Conservation (phyloP, 2,797 vertebrate genomes). For the Pogonophryne albipinna region DNA sequence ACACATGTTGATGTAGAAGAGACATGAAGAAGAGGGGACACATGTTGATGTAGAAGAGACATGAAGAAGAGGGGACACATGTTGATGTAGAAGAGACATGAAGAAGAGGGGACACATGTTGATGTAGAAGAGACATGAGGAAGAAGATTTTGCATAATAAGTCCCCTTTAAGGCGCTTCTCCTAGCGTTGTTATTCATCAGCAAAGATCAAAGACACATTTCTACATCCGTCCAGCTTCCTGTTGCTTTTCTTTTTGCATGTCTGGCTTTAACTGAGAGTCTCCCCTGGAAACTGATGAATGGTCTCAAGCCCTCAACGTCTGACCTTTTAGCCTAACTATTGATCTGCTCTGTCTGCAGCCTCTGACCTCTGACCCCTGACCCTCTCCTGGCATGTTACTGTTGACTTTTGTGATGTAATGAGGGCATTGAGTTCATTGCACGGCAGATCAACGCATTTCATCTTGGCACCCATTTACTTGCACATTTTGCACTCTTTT, state of each 20-base stretch:
- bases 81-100: too few species aligned
- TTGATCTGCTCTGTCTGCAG: constrained; percentile 81
- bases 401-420: constrained; percentile 75
- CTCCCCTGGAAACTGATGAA: constrained; percentile 74
- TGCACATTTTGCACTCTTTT: too few species aligned
- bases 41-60: too few species aligned
- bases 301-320: constrained; percentile 59
- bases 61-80: too few species aligned
- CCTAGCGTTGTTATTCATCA: constrained; percentile 14
- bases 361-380: constrained; percentile 73
- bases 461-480: neutral
- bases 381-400: constrained; percentile 52
- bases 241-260: constrained; percentile 50
- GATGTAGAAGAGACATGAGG: too few species aligned
- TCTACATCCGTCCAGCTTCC: constrained; percentile 36
- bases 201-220: constrained; percentile 45
- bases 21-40: too few species aligned
- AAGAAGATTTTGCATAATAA: too few species aligned
- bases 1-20: too few species aligned
- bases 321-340: constrained; percentile 78
- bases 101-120: too few species aligned
- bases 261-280: constrained; percentile 69
- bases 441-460: constrained; percentile 29
- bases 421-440: constrained; percentile 47
- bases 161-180: constrained; percentile 3